Evolutionary conservation across 92 coral and sea anemone genomes (phyloP).

Genomic region (Palythoa grandiflora): DNA sequence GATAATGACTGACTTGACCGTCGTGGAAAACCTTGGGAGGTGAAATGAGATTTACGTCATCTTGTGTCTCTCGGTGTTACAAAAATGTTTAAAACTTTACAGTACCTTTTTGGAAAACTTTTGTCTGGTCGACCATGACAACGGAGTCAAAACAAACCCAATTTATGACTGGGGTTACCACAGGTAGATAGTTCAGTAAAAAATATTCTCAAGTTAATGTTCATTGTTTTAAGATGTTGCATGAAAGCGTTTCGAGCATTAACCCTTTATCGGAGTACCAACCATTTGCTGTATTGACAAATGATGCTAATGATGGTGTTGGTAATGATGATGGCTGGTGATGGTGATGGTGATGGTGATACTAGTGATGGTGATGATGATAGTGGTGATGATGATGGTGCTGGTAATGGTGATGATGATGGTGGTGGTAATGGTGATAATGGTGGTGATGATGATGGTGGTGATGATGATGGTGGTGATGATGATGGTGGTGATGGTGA

Average conservation of each 20-base stretch:
- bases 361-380: background rate
- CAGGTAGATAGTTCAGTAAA: too few relatives aligned
- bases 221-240: too few relatives aligned
- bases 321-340: background rate
- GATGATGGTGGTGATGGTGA: background rate
- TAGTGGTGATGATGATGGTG: background rate
- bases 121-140: too few relatives aligned
- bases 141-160: too few relatives aligned
- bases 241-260: too few relatives aligned
- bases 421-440: background rate
- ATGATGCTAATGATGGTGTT: background rate
- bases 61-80: background rate
- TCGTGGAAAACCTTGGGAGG: conserved; percentile 90
- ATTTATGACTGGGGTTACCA: too few relatives aligned
- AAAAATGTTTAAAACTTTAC: background rate
- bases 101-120: too few relatives aligned
- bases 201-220: too few relatives aligned
- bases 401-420: background rate
- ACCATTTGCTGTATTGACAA: background rate
- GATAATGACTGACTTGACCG: conserved; percentile 98
- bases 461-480: background rate
- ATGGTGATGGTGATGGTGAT: background rate
- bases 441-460: too few relatives aligned
- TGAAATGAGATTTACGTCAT: background rate
- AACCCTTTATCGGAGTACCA: too few relatives aligned